Percentiles rank a stretch among this genome's conserved stretches.
These are phyloP conservation scores for Actinemys pallida DNA, from an alignment of 2,113 vertebrate species.

Conservation along the genomic window DNA sequence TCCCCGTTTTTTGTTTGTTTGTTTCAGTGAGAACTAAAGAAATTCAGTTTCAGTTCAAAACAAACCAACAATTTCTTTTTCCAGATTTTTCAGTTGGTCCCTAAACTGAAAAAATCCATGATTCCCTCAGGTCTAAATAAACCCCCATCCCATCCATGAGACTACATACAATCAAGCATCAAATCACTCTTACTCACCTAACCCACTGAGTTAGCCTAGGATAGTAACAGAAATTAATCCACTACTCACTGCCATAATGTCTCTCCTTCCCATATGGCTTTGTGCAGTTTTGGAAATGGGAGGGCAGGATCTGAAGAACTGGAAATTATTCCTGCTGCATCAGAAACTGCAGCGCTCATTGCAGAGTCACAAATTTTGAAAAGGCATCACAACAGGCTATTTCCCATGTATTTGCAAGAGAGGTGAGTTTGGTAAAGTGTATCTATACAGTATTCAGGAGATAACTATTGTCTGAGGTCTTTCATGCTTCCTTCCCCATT, in stretches of 20 bases:
- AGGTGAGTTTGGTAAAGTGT: not conserved
- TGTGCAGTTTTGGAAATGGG: rapidly evolving
- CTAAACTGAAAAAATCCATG: not conserved
- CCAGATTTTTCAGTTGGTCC: not conserved
- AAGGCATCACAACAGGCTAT: not conserved
- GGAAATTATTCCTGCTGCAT: not conserved
- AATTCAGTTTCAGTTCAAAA: not conserved
- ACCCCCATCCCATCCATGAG: not conserved
- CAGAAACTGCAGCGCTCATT: not conserved
- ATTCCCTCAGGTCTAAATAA: no score
- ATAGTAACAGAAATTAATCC: not conserved
- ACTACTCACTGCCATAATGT: rapidly evolving
- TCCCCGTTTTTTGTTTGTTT: not conserved
- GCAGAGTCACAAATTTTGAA: rapidly evolving
- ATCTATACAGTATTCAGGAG: not conserved
- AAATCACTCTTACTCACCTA: not conserved
- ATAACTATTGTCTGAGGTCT: not conserved
- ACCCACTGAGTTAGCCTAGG: no score
- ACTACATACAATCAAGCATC: not conserved
- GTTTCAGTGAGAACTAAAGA: not conserved
- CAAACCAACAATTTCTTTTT: not conserved
- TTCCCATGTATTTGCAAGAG: not conserved
- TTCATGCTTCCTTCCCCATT: not conserved
- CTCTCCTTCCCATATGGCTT: not conserved
- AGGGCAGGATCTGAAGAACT: rapidly evolving